Conservation (phyloP, 1,140 invertebrate species). For the Pectinophora gossypiella region DNA sequence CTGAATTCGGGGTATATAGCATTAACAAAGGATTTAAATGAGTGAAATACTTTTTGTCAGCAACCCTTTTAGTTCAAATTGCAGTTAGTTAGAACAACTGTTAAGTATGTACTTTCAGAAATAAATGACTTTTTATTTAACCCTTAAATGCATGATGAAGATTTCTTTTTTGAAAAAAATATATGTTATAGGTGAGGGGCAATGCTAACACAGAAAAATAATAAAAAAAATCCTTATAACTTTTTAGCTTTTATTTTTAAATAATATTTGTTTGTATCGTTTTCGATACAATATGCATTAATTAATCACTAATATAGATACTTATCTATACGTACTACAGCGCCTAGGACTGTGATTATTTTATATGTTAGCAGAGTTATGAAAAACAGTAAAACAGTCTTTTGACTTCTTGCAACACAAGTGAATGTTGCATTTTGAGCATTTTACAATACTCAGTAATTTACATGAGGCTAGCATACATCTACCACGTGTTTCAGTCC, state of each 20-base stretch:
- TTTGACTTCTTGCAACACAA: slow-evolving; percentile 22
- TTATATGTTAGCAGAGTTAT: slow-evolving; percentile 17
- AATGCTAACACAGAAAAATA: slow-evolving; percentile 8
- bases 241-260: slow-evolving; percentile 16
- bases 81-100: too few relatives aligned
- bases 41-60: too few relatives aligned
- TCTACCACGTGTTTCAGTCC: slow-evolving; percentile 13
- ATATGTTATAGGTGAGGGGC: not conserved
- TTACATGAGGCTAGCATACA: slow-evolving; percentile 24
- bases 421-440: slow-evolving; percentile 20
- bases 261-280: slow-evolving; percentile 22
- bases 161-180: not conserved
- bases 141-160: not conserved
- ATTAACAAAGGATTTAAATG: too few relatives aligned
- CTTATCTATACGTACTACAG: too few relatives aligned
- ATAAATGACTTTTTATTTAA: too few relatives aligned
- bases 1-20: too few relatives aligned
- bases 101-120: too few relatives aligned
- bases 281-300: slow-evolving; percentile 25
- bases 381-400: slow-evolving; percentile 25
- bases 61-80: too few relatives aligned
- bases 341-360: too few relatives aligned
- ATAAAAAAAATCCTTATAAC: slow-evolving; percentile 19
- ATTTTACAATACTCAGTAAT: slow-evolving; percentile 22
- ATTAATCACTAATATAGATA: slow-evolving; percentile 11